Percentiles rank a stretch among this genome's conserved stretches.
These are phyloP conservation scores for Diacarnus erythraeanus DNA, from an alignment of 37 sponge, comb jelly and placozoan species.

Conservation along the genomic window DNA sequence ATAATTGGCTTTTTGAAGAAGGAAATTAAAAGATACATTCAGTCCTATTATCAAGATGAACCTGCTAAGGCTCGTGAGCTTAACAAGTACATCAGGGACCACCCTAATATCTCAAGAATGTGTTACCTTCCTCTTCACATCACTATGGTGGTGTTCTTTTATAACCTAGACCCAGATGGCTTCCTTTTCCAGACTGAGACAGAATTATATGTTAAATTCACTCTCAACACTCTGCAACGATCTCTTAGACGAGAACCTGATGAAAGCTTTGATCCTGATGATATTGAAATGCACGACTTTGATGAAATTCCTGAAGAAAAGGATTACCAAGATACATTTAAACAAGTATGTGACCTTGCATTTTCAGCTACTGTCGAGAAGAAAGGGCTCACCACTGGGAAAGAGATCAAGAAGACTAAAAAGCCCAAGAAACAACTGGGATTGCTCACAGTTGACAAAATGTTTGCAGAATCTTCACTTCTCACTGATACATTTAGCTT, in stretches of 20 bases:
- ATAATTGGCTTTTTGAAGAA: slow-evolving; percentile 54
- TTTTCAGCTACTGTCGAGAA: slow-evolving; percentile 9
- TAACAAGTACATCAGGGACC: slow-evolving; percentile 22
- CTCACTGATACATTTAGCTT: slow-evolving; percentile 34
- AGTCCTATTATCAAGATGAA: slow-evolving; percentile 4
- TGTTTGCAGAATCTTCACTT: slow-evolving; percentile 14
- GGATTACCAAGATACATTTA: not conserved
- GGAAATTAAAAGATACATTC: slow-evolving; percentile 38
- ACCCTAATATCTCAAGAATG: slow-evolving; percentile 39
- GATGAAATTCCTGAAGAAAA: slow-evolving; percentile 6
- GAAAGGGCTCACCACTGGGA: slow-evolving; percentile 4
- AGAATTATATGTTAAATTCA: slow-evolving; percentile 32
- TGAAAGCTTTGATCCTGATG: not conserved
- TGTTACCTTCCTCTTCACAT: slow-evolving; percentile 64
- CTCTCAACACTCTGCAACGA: slow-evolving; percentile 27
- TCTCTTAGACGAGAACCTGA: not conserved
- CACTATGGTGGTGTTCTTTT: slow-evolving; percentile 46
- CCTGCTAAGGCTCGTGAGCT: slow-evolving; percentile 19
- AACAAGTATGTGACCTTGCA: slow-evolving; percentile 21
- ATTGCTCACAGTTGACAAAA: slow-evolving; percentile 5
- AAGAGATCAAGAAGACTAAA: not conserved
- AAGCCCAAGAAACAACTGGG: not conserved
- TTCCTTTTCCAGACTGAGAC: slow-evolving; percentile 46
- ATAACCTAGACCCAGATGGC: not conserved
- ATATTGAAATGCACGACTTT: slow-evolving; percentile 16